Evolutionary conservation across 2,113 vertebrate species (phyloP).

Genomic region (Carollia perspicillata): DNA sequence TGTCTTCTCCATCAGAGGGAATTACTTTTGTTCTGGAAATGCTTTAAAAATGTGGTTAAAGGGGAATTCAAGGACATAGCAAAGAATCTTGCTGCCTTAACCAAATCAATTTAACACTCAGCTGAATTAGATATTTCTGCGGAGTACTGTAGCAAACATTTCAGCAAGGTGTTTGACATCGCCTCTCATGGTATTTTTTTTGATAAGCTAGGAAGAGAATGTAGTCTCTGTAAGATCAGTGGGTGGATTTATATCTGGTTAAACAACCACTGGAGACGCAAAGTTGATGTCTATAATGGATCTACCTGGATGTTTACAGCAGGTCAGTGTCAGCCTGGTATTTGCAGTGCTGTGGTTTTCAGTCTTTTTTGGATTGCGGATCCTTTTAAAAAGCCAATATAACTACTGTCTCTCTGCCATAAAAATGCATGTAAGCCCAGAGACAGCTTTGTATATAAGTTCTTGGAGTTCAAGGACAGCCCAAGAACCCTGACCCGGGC

Average conservation of each 20-base stretch:
- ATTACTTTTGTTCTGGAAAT: not conserved
- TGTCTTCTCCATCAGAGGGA: not conserved
- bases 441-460: not conserved
- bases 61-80: not conserved
- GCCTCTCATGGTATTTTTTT: not conserved
- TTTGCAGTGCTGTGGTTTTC: not conserved
- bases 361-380: not conserved
- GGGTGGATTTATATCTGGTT: not conserved
- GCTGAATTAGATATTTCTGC: not conserved
- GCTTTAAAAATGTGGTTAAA: slow-evolving; percentile 9
- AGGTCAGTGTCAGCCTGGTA: not conserved
- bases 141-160: not conserved
- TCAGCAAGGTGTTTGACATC: not conserved
- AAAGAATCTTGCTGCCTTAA: not conserved
- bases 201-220: not conserved
- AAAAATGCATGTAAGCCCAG: not conserved
- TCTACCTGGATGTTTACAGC: not conserved
- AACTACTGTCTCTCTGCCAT: not conserved
- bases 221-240: not conserved
- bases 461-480: not conserved
- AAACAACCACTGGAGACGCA: not conserved
- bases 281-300: not conserved
- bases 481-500: not conserved
- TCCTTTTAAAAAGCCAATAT: not conserved
- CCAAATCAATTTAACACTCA: not conserved